Evolutionary conservation across 2,113 vertebrate species (phyloP), one percentile per base, ranked within the genome.

Genomic region (Eudorcas thomsonii): DNA sequence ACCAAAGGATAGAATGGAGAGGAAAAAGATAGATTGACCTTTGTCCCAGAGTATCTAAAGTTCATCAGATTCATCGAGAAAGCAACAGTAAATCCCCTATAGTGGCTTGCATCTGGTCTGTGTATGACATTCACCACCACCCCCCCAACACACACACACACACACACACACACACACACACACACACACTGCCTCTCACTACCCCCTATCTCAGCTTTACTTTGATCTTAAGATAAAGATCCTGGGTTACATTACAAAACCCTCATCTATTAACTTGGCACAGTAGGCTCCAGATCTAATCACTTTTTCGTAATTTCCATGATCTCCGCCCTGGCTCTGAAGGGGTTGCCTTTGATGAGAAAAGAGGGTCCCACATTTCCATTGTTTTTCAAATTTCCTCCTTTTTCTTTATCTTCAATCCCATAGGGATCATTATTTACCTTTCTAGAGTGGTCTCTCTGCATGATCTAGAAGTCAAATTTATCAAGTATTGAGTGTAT

Each of bases 241-340:
- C 50, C 39, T 52, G 54, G 59, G 17, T 62, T 97, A 30, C 45
- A 39, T 93, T 83, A 62, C 87, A 81, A 86, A 95, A 36, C 52
- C 50, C 50, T 94, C 43, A 52, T 54, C 83, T 54, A 60, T 86
- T 71, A 80, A 86, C n/a, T 71, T 59, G 67, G 17, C 90, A 93
- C 43, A 43, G 50, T 45, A 80, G 43, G 26, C 86, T 43, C 52
- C 55, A 7, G 62, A 45, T 82, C 64, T 67, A 90, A 90, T 90
- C 17, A 82, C 81, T 36, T 17, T 33, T 50, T 71, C n/a, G 13
- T 82, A 19, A 62, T 82, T 45, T 59, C 52, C 43, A 16, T 19
- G 15, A 54, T 81, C n/a, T 36, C n/a, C 1, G 0, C 12, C 9
- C 43, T 52, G 50, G 16, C 28, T 92, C 57, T 60, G 57, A 43